Base-by-base conservation (phyloP, 2,797 vertebrate genomes). In the Macropodus opercularis region DNA sequence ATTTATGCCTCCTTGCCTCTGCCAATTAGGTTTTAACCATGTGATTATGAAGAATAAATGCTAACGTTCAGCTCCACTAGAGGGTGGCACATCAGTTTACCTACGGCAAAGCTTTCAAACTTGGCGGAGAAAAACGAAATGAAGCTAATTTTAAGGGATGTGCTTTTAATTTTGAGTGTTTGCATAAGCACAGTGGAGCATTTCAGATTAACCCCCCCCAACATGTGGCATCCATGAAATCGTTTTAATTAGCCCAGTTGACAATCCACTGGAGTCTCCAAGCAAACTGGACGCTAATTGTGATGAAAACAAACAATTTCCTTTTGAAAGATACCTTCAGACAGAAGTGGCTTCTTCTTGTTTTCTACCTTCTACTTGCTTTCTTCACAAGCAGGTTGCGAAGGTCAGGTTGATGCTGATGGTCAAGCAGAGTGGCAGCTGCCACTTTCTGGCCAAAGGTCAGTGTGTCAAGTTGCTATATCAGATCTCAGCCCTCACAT, bases 1-100 rank as follows among this genome's bases (percentile, higher is more conserved):
- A 67, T 86, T 65, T 86, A 72, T 86, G 83, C 81, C 79, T 87
- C 77, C 74, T 82, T 86, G 85, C 80, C 55, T 86, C 70, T 75
- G 68, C 86, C 88, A 91, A 87, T 89, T 91, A 90, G 60, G 75
- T 90, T 90, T 91, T 82, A 88, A 87, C 70, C 84, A 91, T 83
- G 89, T 91, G 90, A 92, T 93, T 91, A 92, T 90, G 83, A 86
- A 84, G 85, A 88, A 83, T 90, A 90, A 90, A 87, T 85, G 88
- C 84, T 81, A 71, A 56, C 64, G 87, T 92, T 92, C 86, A 29
- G 85, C 89, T 93, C 81, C 88, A 89, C 63, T 90, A 90, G 89
- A 92, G 85, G 80, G 83, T 74, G 81, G 85, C 73, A 78, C 83
- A 81, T 87, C 84, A 82, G 81, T 91, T 87, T 76, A 89, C 85